A percentile compares a stretch with the other conserved stretches of the same genome.
phyloP scores from a whole-genome alignment of 2,888 invertebrate species.

The Apantesis nais region DNA sequence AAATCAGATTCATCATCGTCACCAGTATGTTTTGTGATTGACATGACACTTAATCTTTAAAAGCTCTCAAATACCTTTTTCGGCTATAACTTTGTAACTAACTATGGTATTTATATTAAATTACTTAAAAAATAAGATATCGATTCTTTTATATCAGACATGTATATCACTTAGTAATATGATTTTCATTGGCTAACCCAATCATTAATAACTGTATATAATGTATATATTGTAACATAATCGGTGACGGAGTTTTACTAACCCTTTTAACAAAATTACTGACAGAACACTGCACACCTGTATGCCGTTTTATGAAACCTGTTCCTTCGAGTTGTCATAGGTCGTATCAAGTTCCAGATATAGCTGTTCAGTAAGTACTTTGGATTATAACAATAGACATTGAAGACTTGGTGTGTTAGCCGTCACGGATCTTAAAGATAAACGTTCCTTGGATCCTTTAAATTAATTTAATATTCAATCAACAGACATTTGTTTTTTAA shows the following conservation, averaged over 20 bases:
- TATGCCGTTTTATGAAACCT: slow-evolving; percentile 85
- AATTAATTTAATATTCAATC: neutral
- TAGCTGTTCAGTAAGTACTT: slow-evolving; percentile 82
- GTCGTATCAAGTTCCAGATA: slow-evolving; percentile 78
- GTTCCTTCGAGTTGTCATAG: slow-evolving; percentile 70
- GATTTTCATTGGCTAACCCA: neutral
- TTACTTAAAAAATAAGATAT: neutral
- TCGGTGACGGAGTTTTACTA: slow-evolving; percentile 35
- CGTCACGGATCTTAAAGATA: neutral
- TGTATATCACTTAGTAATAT: neutral
- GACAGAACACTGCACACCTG: slow-evolving; percentile 84
- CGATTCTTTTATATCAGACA: neutral
- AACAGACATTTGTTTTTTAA: neutral
- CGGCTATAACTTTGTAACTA: neutral
- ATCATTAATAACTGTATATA: neutral
- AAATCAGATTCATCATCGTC: no score
- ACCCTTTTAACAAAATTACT: slow-evolving; percentile 59
- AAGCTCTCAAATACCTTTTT: slow-evolving; percentile 13
- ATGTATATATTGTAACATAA: slow-evolving; percentile 7
- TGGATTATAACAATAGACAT: slow-evolving; percentile 17
- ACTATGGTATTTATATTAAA: neutral
- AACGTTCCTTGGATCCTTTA: neutral
- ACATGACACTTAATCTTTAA: neutral
- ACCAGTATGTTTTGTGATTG: no score
- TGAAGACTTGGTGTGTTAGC: neutral